Base-by-base conservation (phyloP, 2,888 invertebrate genomes). In the Ptychoptera albimana region DNA sequence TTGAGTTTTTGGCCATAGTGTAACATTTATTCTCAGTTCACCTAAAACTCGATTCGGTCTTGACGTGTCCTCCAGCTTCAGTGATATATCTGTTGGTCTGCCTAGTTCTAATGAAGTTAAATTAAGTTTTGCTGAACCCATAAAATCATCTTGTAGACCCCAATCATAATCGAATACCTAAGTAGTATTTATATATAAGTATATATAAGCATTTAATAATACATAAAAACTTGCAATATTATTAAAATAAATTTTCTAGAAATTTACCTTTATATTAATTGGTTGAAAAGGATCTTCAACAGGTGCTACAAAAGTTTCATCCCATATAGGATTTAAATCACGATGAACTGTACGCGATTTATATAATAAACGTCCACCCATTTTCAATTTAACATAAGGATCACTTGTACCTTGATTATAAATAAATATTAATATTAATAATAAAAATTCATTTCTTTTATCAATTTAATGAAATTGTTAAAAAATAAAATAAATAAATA, bases 101-200 rank as follows among this genome's bases (percentile, higher is more conserved):
- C 80, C 83, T 42, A 89, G 70, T 55, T 92, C 91, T 50, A 94
- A 62, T 38, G 79, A 75, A 1, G 84, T 82, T 44, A 96, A 73
- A 61, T 93, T 89, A 52, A 98, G 63, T 50, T 75, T 75, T 8
- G 89, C 84, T 43, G 84, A 77, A 1, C 97, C 97, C 93, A 98
- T 96, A 61, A 94, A 94, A 69, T 98, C 97, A 62, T 97, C 97
- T 68, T 86, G 79, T 37, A 92, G 75, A 30, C 93, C 94, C 83
- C 94, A 92, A 61, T 98, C 97, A 63, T 94, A 94, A 69, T 97
- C 97, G 62, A 87, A 96, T 7, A 96, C 84, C 84, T 84, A n/a
- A n/a, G n/a, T n/a, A n/a, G n/a, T 47, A 47, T 32, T 31, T 12
- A 10, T 13, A 32, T 5, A 37, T 15, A 14, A 37, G n/a, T 6